Evolutionary conservation across 1,140 invertebrate species (phyloP).

Genomic region (Tribolium castaneum): DNA sequence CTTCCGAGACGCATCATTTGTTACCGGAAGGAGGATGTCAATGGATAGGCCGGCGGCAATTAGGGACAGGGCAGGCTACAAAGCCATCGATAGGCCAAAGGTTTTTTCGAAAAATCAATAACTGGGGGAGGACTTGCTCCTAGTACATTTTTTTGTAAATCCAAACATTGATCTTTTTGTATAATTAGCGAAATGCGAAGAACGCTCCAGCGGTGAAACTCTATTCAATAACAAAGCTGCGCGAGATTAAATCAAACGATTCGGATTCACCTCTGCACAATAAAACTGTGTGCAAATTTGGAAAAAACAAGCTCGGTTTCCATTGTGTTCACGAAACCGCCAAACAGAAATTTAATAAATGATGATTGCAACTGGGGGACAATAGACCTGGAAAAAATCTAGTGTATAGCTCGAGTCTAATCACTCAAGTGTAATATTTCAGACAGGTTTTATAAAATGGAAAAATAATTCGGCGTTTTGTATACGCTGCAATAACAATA

Average conservation of each 20-base stretch:
- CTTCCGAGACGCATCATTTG: conserved; percentile 1
- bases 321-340: not conserved
- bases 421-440: not conserved
- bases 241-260: conserved; percentile 35
- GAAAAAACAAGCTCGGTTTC: not conserved
- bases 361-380: not conserved
- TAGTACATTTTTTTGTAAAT: too few relatives aligned
- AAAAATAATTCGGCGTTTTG: conserved; percentile 26
- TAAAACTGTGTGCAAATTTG: conserved; percentile 34
- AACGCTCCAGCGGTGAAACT: conserved; percentile 29
- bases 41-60: not conserved
- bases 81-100: too few relatives aligned
- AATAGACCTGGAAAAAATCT: not conserved
- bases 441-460: not conserved
- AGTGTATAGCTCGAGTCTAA: not conserved
- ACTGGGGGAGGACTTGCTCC: not conserved
- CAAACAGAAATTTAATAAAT: not conserved
- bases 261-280: conserved; percentile 31
- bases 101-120: not conserved
- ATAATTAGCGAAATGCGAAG: conserved; percentile 43
- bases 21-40: not conserved
- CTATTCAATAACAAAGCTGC: conserved; percentile 28
- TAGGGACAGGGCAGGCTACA: not conserved
- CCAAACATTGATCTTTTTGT: too few relatives aligned
- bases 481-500: conserved; percentile 40